These are phyloP conservation scores for Agrochola lota DNA, from an alignment of 2,888 invertebrate genomes.

Conservation along the genomic window DNA sequence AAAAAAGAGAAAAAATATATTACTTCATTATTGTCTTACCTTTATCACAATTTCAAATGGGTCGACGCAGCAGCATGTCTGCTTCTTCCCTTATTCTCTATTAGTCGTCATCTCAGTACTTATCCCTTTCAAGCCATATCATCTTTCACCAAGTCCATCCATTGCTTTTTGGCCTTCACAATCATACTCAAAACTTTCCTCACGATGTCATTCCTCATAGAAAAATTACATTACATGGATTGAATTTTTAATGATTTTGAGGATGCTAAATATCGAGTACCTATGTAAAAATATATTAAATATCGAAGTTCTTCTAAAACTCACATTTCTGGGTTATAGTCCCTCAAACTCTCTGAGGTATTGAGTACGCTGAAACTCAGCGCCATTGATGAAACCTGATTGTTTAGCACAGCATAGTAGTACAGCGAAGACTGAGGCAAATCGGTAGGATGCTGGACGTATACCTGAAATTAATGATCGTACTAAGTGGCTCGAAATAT, in stretches of 20 bases:
- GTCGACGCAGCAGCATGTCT: too few species aligned
- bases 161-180: neutral
- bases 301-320: constrained; percentile 35
- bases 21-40: neutral
- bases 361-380: constrained; percentile 71
- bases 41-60: neutral
- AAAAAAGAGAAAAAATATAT: neutral
- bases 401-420: constrained; percentile 71
- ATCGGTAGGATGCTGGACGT: constrained; percentile 77
- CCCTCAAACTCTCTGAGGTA: constrained; percentile 66
- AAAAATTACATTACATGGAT: neutral
- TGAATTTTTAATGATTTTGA: neutral
- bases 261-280: too few species aligned
- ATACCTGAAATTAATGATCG: constrained; percentile 69
- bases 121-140: neutral
- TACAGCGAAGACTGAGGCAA: constrained; percentile 74
- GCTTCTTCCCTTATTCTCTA: neutral
- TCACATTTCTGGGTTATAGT: constrained; percentile 71
- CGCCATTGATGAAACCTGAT: constrained; percentile 73
- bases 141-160: neutral
- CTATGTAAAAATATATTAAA: neutral
- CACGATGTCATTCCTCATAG: too few species aligned
- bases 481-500: too few species aligned
- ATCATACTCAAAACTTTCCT: neutral
- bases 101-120: neutral